phyloP scores from a whole-genome alignment of 2,888 invertebrate species.

The Sturmia bella region DNA sequence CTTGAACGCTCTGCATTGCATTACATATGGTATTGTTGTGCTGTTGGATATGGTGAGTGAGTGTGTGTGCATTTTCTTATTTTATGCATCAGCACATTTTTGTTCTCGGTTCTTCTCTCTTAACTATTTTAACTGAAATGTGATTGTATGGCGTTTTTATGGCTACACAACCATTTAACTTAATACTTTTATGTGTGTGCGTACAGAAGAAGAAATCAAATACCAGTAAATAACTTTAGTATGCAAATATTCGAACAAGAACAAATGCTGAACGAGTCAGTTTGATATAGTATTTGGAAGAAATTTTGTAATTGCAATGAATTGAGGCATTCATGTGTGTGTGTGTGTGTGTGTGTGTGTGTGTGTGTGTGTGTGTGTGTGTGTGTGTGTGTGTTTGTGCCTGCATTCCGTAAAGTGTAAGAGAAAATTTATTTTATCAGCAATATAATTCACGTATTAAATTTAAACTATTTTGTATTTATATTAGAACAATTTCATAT shows the following conservation, averaged over 20 bases:
- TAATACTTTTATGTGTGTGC: conserved; percentile 4
- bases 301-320: conserved; percentile 1
- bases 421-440: conserved; percentile 23
- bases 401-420: conserved; percentile 9
- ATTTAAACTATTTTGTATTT: conserved; percentile 36
- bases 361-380: too few species aligned
- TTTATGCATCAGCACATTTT: conserved; percentile 34
- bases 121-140: background rate
- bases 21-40: conserved; percentile 18
- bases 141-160: conserved; percentile 40
- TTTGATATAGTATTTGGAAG: background rate
- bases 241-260: conserved; percentile 7
- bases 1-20: conserved; percentile 12
- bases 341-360: too few species aligned
- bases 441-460: conserved; percentile 4
- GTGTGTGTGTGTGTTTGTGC: too few species aligned
- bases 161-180: conserved; percentile 37
- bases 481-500: conserved; percentile 4
- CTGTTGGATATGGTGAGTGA: background rate
- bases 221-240: conserved; percentile 14
- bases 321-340: too few species aligned
- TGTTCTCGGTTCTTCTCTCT: background rate
- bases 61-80: conserved; percentile 15
- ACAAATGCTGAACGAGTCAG: background rate
- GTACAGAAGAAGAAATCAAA: background rate